These are phyloP conservation scores for Rhabdomys dilectus DNA, from an alignment of 2,113 vertebrate genomes.

Conservation along the genomic window DNA sequence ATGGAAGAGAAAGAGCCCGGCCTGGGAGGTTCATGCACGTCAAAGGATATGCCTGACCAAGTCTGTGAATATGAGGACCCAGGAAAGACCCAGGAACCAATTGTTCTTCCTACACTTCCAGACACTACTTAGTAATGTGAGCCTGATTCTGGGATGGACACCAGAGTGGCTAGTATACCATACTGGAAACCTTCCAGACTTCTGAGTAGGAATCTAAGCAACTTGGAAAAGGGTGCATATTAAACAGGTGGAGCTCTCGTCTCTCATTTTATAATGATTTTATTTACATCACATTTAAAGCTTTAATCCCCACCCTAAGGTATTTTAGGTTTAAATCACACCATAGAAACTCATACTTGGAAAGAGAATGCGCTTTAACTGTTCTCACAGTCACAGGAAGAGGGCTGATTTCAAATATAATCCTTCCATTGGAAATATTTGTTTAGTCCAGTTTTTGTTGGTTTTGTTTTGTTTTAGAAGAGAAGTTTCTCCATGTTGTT, in stretches of 20 bases:
- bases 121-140: neutral
- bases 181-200: neutral
- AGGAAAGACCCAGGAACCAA: fast-evolving
- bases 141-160: neutral
- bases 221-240: neutral
- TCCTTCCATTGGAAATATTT: neutral
- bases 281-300: neutral
- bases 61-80: neutral
- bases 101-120: neutral
- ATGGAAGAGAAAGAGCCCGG: neutral
- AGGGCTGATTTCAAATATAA: neutral
- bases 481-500: neutral
- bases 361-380: neutral
- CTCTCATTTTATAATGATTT: neutral
- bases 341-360: neutral
- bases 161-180: neutral
- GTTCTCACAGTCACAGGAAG: neutral
- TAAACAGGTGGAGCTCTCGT: neutral
- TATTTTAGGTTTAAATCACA: slow-evolving; percentile 12
- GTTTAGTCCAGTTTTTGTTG: neutral
- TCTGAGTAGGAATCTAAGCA: neutral
- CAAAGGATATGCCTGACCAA: neutral
- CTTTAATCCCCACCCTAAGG: neutral
- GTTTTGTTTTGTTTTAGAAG: neutral
- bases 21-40: too few species aligned